Evolutionary conservation across 2,888 invertebrate genomes (phyloP).

Genomic region (Drosophila emarginata): DNA sequence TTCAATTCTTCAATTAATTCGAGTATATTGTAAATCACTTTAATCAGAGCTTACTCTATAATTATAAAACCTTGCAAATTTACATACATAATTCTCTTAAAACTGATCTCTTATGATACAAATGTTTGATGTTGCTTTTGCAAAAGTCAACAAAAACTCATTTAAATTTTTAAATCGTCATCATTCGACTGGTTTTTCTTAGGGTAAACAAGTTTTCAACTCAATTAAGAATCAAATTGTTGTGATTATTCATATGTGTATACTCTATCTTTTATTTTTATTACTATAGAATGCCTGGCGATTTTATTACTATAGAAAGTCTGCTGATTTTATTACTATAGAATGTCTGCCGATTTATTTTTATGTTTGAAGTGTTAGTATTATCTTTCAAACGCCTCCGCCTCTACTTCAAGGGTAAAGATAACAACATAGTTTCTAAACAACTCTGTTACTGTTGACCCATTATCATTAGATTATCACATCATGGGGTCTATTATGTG

Average conservation of each 20-base stretch:
- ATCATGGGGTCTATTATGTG: background rate
- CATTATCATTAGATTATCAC: background rate
- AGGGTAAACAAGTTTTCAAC: background rate
- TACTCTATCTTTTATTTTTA: background rate
- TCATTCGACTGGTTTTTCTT: background rate
- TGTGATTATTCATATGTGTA: background rate
- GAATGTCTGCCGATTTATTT: background rate
- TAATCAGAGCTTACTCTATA: no score
- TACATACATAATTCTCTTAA: background rate
- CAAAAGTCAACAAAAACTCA: background rate
- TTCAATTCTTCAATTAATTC: no score
- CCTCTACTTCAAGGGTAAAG: background rate
- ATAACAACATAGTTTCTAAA: background rate
- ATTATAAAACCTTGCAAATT: background rate
- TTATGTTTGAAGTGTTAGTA: background rate
- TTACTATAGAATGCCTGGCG: no score
- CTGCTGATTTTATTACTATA: background rate
- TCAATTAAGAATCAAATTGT: background rate
- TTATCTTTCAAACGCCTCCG: background rate
- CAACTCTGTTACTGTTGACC: conserved; percentile 1
- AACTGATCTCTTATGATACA: background rate
- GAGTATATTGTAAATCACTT: no score
- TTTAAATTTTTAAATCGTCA: background rate
- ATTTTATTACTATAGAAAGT: background rate
- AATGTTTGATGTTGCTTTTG: background rate